Conservation (phyloP, 2,888 invertebrate species). For the Melinaea marsaeus region DNA sequence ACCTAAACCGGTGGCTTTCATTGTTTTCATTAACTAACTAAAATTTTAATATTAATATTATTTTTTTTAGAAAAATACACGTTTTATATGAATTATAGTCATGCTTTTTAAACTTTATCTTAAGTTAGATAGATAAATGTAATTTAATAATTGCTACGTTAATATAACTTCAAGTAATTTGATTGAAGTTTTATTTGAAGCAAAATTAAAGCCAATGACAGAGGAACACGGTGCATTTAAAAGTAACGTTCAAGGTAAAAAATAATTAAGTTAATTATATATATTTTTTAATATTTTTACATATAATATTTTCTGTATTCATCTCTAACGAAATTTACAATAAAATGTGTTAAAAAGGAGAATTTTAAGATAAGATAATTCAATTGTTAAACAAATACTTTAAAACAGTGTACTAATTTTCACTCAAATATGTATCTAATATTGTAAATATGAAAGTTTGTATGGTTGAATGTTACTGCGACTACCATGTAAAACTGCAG, state of each 20-base stretch:
- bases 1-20: slow-evolving; percentile 61
- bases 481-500: too few relatives aligned
- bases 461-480: too few relatives aligned
- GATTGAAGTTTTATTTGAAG: slow-evolving; percentile 12
- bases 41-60: neutral
- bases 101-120: slow-evolving; percentile 10
- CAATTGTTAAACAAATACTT: too few relatives aligned
- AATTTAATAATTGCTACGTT: slow-evolving; percentile 5
- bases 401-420: too few relatives aligned
- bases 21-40: slow-evolving; percentile 32
- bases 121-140: neutral
- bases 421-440: too few relatives aligned
- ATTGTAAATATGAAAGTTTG: too few relatives aligned
- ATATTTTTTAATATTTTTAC: neutral
- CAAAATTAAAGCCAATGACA: slow-evolving; percentile 59
- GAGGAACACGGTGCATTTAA: slow-evolving; percentile 51
- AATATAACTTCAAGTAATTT: slow-evolving; percentile 4
- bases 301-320: neutral
- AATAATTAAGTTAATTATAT: too few relatives aligned
- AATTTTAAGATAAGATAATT: too few relatives aligned
- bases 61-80: neutral
- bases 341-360: too few relatives aligned
- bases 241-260: slow-evolving; percentile 4
- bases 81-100: neutral
- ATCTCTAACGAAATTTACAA: too few relatives aligned